phyloP scores from a whole-genome alignment of 2,888 invertebrate species.

The Ernsta delagoae region DNA sequence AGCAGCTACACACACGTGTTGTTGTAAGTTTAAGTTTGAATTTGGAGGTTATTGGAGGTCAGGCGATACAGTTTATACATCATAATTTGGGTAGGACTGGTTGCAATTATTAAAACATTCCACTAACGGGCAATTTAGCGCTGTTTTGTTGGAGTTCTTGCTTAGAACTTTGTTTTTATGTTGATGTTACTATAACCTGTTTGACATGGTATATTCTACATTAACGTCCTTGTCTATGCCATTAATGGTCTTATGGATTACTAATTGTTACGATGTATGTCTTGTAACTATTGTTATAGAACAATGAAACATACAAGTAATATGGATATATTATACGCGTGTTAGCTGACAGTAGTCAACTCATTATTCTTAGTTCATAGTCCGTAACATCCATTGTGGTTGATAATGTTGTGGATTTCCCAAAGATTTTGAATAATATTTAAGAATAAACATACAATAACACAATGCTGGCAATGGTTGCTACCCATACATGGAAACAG shows the following conservation, averaged over 20 bases:
- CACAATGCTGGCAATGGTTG: neutral
- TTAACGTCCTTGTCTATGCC: slow-evolving; percentile 11
- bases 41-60: slow-evolving; percentile 30
- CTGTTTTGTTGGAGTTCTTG: neutral
- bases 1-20: slow-evolving; percentile 39
- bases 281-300: neutral
- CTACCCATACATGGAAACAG: neutral
- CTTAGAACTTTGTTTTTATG: slow-evolving; percentile 3
- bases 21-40: slow-evolving; percentile 1
- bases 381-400: slow-evolving; percentile 10
- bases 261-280: neutral
- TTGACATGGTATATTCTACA: neutral
- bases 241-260: neutral
- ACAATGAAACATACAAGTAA: neutral
- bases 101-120: slow-evolving; percentile 7
- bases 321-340: neutral
- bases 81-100: neutral
- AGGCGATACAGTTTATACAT: neutral
- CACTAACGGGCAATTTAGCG: neutral
- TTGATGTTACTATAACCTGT: slow-evolving; percentile 19
- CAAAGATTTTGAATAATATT: slow-evolving; percentile 24
- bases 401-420: slow-evolving; percentile 19
- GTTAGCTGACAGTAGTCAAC: neutral
- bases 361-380: slow-evolving; percentile 19
- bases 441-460: neutral